Conservation (phyloP, 2,888 invertebrate species). For the Maniola hyperantus region DNA sequence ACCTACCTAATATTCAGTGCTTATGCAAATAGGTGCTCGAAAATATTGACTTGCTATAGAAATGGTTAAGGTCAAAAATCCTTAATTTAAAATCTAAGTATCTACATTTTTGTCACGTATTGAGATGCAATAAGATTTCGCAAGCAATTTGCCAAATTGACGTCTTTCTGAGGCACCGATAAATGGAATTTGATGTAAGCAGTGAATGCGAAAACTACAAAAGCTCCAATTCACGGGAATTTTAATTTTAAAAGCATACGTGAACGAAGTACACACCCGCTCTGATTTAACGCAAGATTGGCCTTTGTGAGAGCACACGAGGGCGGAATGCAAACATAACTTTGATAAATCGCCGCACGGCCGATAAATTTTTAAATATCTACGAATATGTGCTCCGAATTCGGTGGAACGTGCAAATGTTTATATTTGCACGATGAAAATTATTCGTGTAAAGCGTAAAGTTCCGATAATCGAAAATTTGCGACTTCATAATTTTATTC, state of each 20-base stretch:
- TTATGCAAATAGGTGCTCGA: background rate
- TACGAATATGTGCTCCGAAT: constrained; percentile 23
- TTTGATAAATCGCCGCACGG: constrained; percentile 24
- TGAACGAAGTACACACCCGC: constrained; percentile 20
- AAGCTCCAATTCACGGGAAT: constrained; percentile 12
- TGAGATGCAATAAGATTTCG: background rate
- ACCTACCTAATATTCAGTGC: background rate
- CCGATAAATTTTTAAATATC: constrained; percentile 28
- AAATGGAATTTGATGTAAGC: constrained; percentile 26
- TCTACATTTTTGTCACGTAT: background rate
- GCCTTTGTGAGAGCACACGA: constrained; percentile 28
- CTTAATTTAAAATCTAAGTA: background rate
- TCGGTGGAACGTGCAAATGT: constrained; percentile 22
- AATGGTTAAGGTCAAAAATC: background rate
- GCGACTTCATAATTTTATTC: background rate
- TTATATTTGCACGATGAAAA: constrained; percentile 17
- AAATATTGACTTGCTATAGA: background rate
- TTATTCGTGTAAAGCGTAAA: constrained; percentile 18
- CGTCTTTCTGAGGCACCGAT: constrained; percentile 62
- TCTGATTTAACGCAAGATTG: constrained; percentile 33
- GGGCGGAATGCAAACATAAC: constrained; percentile 29
- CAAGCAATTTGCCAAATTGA: constrained; percentile 2
- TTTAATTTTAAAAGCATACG: constrained; percentile 23
- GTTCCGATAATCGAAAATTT: constrained; percentile 9
- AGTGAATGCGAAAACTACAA: constrained; percentile 20